Evolutionary conservation across 2,113 vertebrate species (phyloP).

Genomic region (Loxodonta africana): DNA sequence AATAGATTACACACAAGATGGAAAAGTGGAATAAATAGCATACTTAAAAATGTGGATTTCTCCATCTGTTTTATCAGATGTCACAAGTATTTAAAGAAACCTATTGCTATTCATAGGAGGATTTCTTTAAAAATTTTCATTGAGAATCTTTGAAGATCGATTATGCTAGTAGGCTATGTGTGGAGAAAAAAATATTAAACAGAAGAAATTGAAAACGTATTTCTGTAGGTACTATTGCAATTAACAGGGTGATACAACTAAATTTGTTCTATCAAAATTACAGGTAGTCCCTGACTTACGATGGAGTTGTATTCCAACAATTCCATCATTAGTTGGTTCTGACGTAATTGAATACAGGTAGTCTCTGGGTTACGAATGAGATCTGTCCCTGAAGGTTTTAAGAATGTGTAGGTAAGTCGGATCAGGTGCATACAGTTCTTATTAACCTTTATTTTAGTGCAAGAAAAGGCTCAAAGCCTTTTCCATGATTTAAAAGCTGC

Average conservation of each 20-base stretch:
- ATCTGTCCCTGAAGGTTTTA: too few relatives aligned
- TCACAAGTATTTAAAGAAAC: neutral
- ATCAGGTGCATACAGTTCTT: too few relatives aligned
- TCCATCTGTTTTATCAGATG: slow-evolving; percentile 64
- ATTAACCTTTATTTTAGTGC: too few relatives aligned
- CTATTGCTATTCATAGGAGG: neutral
- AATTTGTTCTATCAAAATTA: neutral
- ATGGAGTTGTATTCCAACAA: neutral
- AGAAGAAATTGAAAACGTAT: neutral
- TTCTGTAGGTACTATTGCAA: neutral
- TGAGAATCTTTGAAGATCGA: neutral
- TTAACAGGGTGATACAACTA: neutral
- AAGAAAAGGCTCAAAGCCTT: too few relatives aligned
- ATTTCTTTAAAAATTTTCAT: neutral
- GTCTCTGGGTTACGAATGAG: too few relatives aligned
- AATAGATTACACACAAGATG: slow-evolving; percentile 70
- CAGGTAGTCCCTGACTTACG: neutral
- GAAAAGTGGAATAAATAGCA: slow-evolving; percentile 67
- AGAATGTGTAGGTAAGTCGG: too few relatives aligned
- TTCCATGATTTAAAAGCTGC: too few relatives aligned
- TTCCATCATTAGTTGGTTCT: neutral
- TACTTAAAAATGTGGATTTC: slow-evolving; percentile 68
- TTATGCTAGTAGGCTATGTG: neutral
- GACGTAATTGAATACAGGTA: neutral
- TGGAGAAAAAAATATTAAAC: neutral